Evolutionary conservation across 1,140 invertebrate species (phyloP), one percentile per base, ranked within the genome.

Genomic region (Sipha flava): DNA sequence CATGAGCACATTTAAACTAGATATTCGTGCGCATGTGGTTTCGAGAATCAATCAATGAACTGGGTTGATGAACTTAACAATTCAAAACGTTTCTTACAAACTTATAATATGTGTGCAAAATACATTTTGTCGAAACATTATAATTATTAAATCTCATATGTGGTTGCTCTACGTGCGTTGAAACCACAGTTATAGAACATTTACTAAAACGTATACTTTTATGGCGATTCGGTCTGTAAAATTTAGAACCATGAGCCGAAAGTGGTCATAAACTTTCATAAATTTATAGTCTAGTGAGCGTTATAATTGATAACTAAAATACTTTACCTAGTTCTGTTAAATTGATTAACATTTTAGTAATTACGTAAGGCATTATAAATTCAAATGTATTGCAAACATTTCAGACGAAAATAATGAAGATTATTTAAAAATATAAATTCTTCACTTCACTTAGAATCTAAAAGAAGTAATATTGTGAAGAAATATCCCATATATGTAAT

Each of bases 181-280:
- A 70, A 47, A 47, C 40, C 40, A 12, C 40, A 45, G 6, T 18
- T 29, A 29, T 29, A n/a, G 9, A 14, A 70, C 40, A 12, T 31
- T 26, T 26, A 40, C 37, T 40, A 45, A 29, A 45, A 23, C 1
- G 18, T 18, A 70, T 70, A 70, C 40, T 68, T 45, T 18, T 64
- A 18, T 40, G 34, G 5, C 21, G 64, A 66, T 66, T 43, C 66
- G 40, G 40, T 47, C 66, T 47, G 16, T 47, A 47, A 70, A 70
- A n/a, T 70, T 10, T 47, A 45, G 40, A 57, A 43, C 26, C 16
- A 57, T 37, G 43, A 10, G 3, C 73, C 16, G n/a, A 59, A 43
- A 77, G 0, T 31, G 16, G 16, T 43, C 21, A 40, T 57, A 59
- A 77, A 59, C 73, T 77, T 77, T 77, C 73, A 77, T 47, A n/a